Evolutionary conservation across 2,888 invertebrate genomes (phyloP), one percentile per base, ranked within the genome.

Genomic region (Drosophila demipolita): DNA sequence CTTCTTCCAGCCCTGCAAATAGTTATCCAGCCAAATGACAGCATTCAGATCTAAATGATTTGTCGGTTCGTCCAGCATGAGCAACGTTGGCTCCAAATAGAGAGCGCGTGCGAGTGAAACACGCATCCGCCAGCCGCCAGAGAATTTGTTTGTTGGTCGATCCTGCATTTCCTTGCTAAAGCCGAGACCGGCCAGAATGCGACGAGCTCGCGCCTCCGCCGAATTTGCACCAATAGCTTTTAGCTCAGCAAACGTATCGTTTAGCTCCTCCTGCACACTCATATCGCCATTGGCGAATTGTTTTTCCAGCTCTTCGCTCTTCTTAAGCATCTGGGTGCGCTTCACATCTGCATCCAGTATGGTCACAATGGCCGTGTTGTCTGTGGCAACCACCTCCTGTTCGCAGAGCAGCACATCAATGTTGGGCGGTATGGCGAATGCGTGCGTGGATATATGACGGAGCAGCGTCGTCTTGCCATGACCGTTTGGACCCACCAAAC

Each of bases 11-110:
- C 95, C 95, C 94, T 99, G 99, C 29, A 99, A 94, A 92, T 99
- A 99, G 93, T 99, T 99, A 92, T 99, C 99, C 66, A 99, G 95
- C 99, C 99, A 99, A 94, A 99, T 99, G 58, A 99, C 99, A 79
- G 99, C 99, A 92, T 99, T 99, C 68, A 99, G 94, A 95, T 99
- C 99, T 87, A 99, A 96, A 94, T 99, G 99, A 94, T 99, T 99
- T 0, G 99, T 99, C 78, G 99, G 99, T 95, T 99, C 99, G 94
- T 99, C 99, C 38, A 99, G 96, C 92, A 99, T 94, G 33, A 99
- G 94, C n/a, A 99, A 94, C 1, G 99, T 99, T 0, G 99, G 99
- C 93, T 99, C 99, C 71, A 99, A 94, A 92, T 99, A 99, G 26
- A 99, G 94, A 4, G 99, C 99, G 92, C 99, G 95, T 1, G 99